Evolutionary conservation across 37 sponge, comb jelly and placozoan genomes (phyloP), one percentile per base, ranked within the genome.

Genomic region (Chondrilla cf. caribensis): DNA sequence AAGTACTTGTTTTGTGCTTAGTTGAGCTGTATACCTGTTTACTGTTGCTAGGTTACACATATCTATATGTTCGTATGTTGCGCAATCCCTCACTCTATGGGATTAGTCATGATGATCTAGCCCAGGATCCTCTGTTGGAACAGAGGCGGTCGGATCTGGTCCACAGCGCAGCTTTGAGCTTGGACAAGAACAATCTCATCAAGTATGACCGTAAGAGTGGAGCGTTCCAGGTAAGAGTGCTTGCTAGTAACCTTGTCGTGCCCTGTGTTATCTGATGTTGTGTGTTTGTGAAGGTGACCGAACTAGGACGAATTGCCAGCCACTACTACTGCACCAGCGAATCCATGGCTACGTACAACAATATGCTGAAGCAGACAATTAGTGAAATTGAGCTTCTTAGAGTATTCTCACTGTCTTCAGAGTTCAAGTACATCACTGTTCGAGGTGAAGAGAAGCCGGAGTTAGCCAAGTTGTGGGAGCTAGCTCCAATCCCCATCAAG

Each of bases 381-480:
- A 96, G 93, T 83, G 91, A 98, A 78, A 98, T 98, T 31, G 99
- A 98, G 67, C 71, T 98, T 60, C 92, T 98, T 54, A 89, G 99
- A 28, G 93, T 98, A 7, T 98, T 96, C 73, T 98, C 99, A 15
- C 83, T 98, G 40, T 96, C 97, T 26, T 92, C 97, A 7, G 99
- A 98, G 86, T 98, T 98, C 85, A 94, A 90, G 85, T 90, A 90
- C 79, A 88, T 98, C 64, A 84, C 92, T 40, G 99, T 98, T 22
- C 94, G 99, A 51, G 99, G 96, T 85, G 99, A 98, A 80, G 99
- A 98, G 81, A 98, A 98, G 83, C 70, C 93, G 32, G 99, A 98
- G 78, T 67, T 96, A 31, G 84, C 89, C 44, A 96, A 96, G 79
- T 88, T 98, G 60, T 64, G 94, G 32, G 99, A 98, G 19, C 77